Evolutionary conservation across 92 coral and sea anemone genomes (phyloP), one percentile per base, ranked within the genome.

Genomic region (Epizoanthus illoricatus): DNA sequence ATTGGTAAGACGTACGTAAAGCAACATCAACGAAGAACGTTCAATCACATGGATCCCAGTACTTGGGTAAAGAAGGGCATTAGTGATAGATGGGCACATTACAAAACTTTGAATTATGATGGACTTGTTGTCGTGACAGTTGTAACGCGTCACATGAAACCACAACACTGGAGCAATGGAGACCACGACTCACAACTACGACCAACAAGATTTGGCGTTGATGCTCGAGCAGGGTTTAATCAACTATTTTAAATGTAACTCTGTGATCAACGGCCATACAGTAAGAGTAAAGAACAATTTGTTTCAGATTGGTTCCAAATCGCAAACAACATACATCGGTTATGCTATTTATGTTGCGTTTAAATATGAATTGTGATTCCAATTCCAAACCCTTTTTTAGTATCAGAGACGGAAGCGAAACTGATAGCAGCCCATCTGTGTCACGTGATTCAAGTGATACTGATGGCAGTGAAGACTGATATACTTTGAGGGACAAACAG

Each of bases 221-320:
- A 69, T 69, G 20, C 49, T 69, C 9, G 73, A 69, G 49, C 73
- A 69, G 10, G 73, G 73, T 2, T n/a, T 69, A 12, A 69, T 69
- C 49, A 69, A 13, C 49, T 20, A 2, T 36, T 69, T 39, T 36
- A 36, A 13, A 18, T 36, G 16, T 13, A 69, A 18, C 18, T 19
- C 54, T 12, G 18, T 40, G 73, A 45, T 69, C 15, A 69, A 69
- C 7, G 41, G 17, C 5, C 54, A 69, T 18, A 1, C 2, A 0
- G 73, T 69, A 3, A 4, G 18, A 16, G 54, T 69, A 2, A 13
- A 39, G 18, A 69, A 69, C 47, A 7, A 39, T 0, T 10, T 67
- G 4, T 67, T 67, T 67, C 0, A 28, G 8, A 3, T 9, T 45
- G 52, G 52, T 45, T 4, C 0, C 5, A 7, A 0, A 45, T 4